phyloP scores from a whole-genome alignment of 2,113 vertebrate species.

The Chlorocebus sabaeus region DNA sequence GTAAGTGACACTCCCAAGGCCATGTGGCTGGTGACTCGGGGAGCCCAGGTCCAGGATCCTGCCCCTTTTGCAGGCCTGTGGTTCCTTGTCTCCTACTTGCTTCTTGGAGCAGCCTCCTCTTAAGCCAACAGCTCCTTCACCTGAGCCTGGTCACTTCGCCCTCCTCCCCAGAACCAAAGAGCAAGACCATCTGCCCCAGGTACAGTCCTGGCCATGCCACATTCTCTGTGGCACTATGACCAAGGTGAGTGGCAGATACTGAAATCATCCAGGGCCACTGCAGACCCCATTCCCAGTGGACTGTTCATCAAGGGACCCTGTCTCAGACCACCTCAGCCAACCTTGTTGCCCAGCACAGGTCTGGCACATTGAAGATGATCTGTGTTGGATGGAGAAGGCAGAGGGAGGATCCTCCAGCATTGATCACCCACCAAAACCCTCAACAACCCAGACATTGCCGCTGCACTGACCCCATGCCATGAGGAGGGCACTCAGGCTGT shows the following conservation, averaged over 20 bases:
- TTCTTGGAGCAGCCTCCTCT: not conserved
- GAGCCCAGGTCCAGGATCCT: not conserved
- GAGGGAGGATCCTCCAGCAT: not conserved
- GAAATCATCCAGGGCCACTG: no score
- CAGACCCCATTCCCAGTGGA: not conserved
- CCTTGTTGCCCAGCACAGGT: not conserved
- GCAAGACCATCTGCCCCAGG: not conserved
- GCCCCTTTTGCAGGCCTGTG: no score
- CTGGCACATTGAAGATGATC: not conserved
- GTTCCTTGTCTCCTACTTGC: not conserved
- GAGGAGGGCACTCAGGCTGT: not conserved
- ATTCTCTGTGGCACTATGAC: not conserved
- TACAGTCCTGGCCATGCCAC: not conserved
- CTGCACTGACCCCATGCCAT: no score
- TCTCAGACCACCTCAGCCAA: not conserved
- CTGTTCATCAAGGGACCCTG: not conserved
- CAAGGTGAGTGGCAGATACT: not conserved
- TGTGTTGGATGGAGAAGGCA: not conserved
- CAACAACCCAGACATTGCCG: not conserved
- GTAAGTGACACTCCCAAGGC: not conserved
- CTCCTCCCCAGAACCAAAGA: not conserved
- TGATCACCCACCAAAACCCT: not conserved
- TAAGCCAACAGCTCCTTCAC: not conserved
- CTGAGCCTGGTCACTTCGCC: not conserved
- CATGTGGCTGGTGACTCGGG: not conserved